A percentile compares a stretch with the other conserved stretches of the same genome.
These are phyloP conservation scores for Leptonema lineaticorne DNA, from an alignment of 1,140 invertebrate species.

Conservation along the genomic window DNA sequence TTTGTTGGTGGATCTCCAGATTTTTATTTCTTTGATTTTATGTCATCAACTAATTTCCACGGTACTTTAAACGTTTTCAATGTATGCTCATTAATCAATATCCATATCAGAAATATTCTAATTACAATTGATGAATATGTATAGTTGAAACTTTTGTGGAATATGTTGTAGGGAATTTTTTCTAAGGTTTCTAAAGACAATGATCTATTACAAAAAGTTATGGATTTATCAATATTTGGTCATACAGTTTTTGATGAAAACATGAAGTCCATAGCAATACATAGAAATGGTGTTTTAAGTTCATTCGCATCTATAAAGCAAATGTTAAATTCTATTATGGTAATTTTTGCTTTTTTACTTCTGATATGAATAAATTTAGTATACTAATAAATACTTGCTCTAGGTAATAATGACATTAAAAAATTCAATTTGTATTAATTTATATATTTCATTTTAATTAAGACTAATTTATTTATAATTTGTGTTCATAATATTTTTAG, in stretches of 20 bases:
- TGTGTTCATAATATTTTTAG: too few relatives aligned
- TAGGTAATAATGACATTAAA: too few relatives aligned
- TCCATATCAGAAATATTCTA: not conserved
- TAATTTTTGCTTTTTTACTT: too few relatives aligned
- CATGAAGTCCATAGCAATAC: constrained; percentile 51
- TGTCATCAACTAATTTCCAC: constrained; percentile 51
- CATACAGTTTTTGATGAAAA: constrained; percentile 58
- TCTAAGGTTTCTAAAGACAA: constrained; percentile 48
- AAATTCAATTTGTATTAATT: constrained; percentile 45
- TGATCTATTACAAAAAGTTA: constrained; percentile 50
- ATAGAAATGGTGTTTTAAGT: constrained; percentile 47
- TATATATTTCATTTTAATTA: constrained; percentile 30
- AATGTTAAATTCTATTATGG: not conserved
- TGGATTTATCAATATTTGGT: constrained; percentile 64
- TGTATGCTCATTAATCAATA: too few relatives aligned
- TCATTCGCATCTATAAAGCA: not conserved
- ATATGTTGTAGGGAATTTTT: constrained; percentile 52
- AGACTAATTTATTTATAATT: not conserved
- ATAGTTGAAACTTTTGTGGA: too few relatives aligned
- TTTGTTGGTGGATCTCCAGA: too few relatives aligned
- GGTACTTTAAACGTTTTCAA: constrained; percentile 43
- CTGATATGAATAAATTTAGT: too few relatives aligned
- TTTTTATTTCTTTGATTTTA: too few relatives aligned
- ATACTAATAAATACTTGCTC: too few relatives aligned
- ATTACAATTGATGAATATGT: not conserved